Evolutionary conservation across 2,797 vertebrate genomes (phyloP).

Genomic region (Cottoperca gobio): DNA sequence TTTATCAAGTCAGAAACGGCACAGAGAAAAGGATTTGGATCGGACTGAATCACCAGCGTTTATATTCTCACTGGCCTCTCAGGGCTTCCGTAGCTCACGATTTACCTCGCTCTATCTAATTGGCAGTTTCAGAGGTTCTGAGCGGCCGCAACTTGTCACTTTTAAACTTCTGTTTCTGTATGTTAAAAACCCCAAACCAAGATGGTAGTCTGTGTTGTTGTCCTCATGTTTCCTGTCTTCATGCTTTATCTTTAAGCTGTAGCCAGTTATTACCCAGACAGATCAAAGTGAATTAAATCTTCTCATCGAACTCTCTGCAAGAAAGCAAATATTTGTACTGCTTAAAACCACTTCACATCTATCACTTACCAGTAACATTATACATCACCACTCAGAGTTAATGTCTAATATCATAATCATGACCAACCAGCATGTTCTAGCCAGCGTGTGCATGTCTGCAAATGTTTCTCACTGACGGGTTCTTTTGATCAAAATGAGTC

Average conservation of each 20-base stretch:
- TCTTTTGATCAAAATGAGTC: conserved; percentile 29
- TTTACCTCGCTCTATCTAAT: background rate
- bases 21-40: too few relatives aligned
- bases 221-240: background rate
- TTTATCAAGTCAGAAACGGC: too few relatives aligned
- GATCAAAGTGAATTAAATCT: background rate
- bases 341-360: conserved; percentile 25
- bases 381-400: conserved; percentile 34
- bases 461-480: background rate
- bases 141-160: background rate
- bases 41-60: too few relatives aligned
- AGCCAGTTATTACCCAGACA: background rate
- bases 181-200: background rate
- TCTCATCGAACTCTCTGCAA: background rate
- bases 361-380: conserved; percentile 7
- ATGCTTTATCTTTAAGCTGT: background rate
- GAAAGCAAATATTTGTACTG: conserved; percentile 11
- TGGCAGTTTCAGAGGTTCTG: background rate
- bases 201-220: too few relatives aligned
- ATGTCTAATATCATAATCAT: conserved; percentile 24
- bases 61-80: too few relatives aligned
- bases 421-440: background rate
- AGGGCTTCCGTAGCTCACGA: too few relatives aligned
- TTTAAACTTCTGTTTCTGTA: background rate
- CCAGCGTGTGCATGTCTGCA: conserved; percentile 2